Conservation (phyloP, 2,888 invertebrate species). For the Neria commutata region DNA sequence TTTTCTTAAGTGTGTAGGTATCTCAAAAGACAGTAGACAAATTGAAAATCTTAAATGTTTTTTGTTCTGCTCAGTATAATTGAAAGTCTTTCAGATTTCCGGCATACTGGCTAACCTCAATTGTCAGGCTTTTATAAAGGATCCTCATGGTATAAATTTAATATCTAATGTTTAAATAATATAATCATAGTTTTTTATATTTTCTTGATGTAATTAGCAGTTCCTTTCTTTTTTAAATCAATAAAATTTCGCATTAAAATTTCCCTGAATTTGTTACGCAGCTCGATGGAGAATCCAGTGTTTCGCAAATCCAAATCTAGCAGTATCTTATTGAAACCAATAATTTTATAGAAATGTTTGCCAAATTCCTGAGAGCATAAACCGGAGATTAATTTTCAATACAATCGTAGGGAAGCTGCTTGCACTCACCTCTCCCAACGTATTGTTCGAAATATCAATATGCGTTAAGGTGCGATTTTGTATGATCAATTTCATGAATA, state of each 20-base stretch:
- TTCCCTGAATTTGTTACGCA: constrained; percentile 48
- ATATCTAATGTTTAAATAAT: too few relatives aligned
- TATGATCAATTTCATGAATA: constrained; percentile 54
- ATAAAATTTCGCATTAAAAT: constrained; percentile 39
- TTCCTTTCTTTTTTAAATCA: constrained; percentile 8
- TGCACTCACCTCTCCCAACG: constrained; percentile 47
- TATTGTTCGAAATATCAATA: constrained; percentile 56
- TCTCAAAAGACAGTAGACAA: too few relatives aligned
- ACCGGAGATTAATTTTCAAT: not conserved
- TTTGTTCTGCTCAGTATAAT: too few relatives aligned
- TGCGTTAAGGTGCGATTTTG: constrained; percentile 46
- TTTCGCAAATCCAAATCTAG: constrained; percentile 53
- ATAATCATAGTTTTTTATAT: too few relatives aligned
- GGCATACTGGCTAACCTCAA: too few relatives aligned
- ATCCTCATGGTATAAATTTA: too few relatives aligned
- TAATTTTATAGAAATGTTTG: constrained; percentile 50
- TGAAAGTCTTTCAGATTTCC: too few relatives aligned
- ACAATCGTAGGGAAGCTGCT: too few relatives aligned
- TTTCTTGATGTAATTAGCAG: too few relatives aligned
- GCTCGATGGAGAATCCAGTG: constrained; percentile 48
- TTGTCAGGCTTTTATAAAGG: too few relatives aligned
- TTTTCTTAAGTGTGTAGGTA: too few relatives aligned
- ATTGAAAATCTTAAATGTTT: too few relatives aligned
- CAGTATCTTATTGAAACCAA: constrained; percentile 52
- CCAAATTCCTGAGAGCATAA: constrained; percentile 48